A percentile compares a stretch with the other conserved stretches of the same genome.
Evolutionary conservation across 2,888 invertebrate species (phyloP).

Genomic region (Hirtodrosophila alboralis): DNA sequence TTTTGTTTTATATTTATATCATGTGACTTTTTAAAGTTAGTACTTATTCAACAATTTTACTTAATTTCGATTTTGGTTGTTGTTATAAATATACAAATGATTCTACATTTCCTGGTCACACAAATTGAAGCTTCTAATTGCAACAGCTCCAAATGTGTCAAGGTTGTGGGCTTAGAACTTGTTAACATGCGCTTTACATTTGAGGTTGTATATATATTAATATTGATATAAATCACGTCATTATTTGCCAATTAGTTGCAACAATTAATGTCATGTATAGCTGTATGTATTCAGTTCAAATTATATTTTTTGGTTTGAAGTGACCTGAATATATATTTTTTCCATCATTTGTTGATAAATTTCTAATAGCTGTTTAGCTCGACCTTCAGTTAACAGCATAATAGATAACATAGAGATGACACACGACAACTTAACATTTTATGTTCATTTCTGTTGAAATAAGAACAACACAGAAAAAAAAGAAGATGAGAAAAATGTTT

Average conservation of each 20-base stretch:
- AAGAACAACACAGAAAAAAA: too few species aligned
- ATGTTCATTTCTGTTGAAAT: too few species aligned
- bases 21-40: constrained; percentile 15
- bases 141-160: constrained; percentile 29
- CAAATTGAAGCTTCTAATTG: constrained; percentile 40
- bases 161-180: constrained; percentile 21
- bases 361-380: too few species aligned
- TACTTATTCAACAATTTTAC: constrained; percentile 7
- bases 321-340: too few species aligned
- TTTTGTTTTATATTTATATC: constrained; percentile 7
- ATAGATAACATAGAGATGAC: too few species aligned
- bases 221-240: constrained; percentile 29
- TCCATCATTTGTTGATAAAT: too few species aligned
- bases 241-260: constrained; percentile 48
- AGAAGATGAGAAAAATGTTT: too few species aligned
- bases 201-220: constrained; percentile 5
- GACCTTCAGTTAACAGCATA: too few species aligned
- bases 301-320: too few species aligned
- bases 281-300: too few species aligned
- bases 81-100: constrained; percentile 23
- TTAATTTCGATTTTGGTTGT: neutral
- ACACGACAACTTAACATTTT: too few species aligned
- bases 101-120: constrained; percentile 30
- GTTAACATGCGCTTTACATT: constrained; percentile 5
- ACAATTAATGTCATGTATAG: constrained; percentile 18